Evolutionary conservation across 2,113 vertebrate genomes (phyloP).

Genomic region (Saguinus imperator): DNA sequence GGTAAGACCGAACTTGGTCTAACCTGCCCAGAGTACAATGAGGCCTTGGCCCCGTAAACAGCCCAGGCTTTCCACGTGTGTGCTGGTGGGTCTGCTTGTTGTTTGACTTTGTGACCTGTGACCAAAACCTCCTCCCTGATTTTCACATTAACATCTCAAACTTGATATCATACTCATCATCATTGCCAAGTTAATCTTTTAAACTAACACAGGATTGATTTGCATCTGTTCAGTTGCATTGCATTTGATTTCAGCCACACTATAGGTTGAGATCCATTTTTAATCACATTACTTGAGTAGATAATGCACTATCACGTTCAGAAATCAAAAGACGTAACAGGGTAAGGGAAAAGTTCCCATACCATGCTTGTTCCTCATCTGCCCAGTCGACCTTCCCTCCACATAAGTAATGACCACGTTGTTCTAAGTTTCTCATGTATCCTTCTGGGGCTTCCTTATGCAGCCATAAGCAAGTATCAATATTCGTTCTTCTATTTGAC

Average conservation of each 20-base stretch:
- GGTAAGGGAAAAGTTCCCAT: neutral
- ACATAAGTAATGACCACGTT: neutral
- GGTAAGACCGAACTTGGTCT: neutral
- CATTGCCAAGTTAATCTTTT: neutral
- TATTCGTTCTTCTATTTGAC: neutral
- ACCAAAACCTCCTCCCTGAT: neutral
- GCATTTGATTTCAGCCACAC: conserved; percentile 22
- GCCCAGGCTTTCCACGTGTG: neutral
- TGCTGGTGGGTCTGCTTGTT: neutral
- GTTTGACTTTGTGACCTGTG: neutral
- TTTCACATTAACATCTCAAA: neutral
- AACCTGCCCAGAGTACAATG: neutral
- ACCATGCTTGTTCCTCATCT: neutral
- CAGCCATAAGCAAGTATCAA: neutral
- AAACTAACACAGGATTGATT: neutral
- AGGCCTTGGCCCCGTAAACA: neutral
- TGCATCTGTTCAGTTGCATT: neutral
- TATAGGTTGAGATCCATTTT: neutral
- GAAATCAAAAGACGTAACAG: neutral
- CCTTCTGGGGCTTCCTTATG: neutral
- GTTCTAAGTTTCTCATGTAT: neutral
- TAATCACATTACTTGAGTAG: neutral
- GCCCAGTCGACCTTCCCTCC: neutral
- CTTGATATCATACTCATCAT: neutral
- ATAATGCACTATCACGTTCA: neutral